Percentiles rank a stretch among this genome's conserved stretches.
Conservation (phyloP, 2,797 vertebrate species). For the Australoheros facetus region DNA sequence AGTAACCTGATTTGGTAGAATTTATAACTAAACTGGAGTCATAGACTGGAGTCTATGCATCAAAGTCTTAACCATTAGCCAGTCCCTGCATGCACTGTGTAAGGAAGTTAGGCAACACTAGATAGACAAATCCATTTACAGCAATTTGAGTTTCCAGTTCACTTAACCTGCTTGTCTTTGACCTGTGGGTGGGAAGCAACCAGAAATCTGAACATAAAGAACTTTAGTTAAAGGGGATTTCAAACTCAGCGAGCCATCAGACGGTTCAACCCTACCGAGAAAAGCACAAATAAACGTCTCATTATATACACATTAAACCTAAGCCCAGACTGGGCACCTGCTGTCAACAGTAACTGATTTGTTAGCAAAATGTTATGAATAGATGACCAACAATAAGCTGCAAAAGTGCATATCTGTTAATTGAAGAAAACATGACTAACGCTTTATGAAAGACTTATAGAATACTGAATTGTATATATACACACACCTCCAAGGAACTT, state of each 20-base stretch:
- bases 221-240: not conserved
- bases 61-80: not conserved
- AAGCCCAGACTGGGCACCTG: not conserved
- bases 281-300: not conserved
- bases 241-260: not conserved
- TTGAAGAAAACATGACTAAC: not conserved
- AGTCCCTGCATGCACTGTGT: not conserved
- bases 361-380: not conserved
- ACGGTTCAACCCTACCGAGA: not conserved
- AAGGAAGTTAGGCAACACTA: not conserved
- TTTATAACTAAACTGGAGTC: not conserved
- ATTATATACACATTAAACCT: not conserved
- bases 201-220: not conserved
- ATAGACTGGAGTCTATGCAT: not conserved
- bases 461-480: not conserved
- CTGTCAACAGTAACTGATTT: not conserved
- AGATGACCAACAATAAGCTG: not conserved
- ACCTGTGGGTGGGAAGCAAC: not conserved
- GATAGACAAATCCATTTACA: not conserved
- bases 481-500: not conserved
- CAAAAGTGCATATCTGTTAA: not conserved
- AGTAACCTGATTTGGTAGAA: not conserved
- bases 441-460: not conserved
- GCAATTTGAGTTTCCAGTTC: not conserved
- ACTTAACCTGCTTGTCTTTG: not conserved